A percentile compares a stretch with the other conserved stretches of the same genome.
Conservation (phyloP, 2,888 invertebrate genomes). For the Eremobia ochroleuca region DNA sequence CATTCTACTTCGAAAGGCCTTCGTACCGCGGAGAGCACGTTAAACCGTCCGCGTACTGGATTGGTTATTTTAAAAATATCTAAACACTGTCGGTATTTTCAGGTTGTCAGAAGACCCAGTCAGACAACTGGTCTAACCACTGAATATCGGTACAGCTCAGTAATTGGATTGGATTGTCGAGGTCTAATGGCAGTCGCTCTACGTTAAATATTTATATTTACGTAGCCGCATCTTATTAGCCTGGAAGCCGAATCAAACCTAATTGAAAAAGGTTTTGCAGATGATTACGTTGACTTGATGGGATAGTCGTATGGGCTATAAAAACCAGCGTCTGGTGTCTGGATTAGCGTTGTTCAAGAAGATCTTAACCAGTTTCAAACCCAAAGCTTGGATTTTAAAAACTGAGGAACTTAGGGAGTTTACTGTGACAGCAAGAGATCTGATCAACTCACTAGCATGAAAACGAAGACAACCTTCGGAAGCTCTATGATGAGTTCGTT, state of each 20-base stretch:
- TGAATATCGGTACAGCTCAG: neutral
- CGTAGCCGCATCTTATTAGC: neutral
- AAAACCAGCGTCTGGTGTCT: neutral
- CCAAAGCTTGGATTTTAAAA: neutral
- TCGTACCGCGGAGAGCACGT: neutral
- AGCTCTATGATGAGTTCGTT: neutral
- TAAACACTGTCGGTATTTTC: neutral
- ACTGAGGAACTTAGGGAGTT: neutral
- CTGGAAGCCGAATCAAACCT: neutral
- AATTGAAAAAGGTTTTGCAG: neutral
- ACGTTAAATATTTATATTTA: neutral
- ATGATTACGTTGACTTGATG: neutral
- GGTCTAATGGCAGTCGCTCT: neutral
- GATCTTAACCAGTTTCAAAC: conserved; percentile 1
- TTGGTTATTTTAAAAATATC: conserved; percentile 2
- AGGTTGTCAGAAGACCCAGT: conserved; percentile 11
- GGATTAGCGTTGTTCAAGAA: neutral
- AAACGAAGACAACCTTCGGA: neutral
- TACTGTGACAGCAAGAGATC: conserved; percentile 2
- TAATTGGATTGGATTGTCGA: conserved; percentile 28
- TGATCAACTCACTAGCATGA: neutral
- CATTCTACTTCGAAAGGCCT: neutral
- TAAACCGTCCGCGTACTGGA: neutral
- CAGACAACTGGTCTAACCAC: conserved; percentile 1
- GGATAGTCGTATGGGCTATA: neutral